Evolutionary conservation across 1,140 invertebrate species (phyloP).

Genomic region (Drosophila simulans): DNA sequence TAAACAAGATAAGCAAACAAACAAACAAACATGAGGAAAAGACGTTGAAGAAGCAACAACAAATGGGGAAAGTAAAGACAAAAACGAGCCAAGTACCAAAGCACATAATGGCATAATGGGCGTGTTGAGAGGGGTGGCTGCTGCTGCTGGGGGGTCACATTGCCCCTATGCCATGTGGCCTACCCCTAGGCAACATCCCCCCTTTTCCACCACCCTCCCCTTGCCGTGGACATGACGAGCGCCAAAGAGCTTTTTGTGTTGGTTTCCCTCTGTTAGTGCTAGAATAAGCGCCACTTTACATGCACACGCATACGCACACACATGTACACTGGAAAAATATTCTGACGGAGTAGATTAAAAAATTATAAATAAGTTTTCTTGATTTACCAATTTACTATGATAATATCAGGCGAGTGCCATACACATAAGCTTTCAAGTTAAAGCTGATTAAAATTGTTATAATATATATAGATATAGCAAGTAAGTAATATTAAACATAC

Average conservation of each 20-base stretch:
- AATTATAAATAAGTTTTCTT: background rate
- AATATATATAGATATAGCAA: too few species aligned
- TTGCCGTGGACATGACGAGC: constrained; percentile 32
- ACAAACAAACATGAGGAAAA: constrained; percentile 18
- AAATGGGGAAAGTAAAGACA: constrained; percentile 32
- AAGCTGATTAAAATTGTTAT: too few species aligned
- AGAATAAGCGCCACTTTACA: constrained; percentile 72
- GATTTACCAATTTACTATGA: background rate
- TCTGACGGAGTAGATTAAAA: too few species aligned
- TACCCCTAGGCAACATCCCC: background rate
- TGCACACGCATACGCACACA: constrained; percentile 25
- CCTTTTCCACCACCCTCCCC: background rate
- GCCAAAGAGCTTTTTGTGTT: constrained; percentile 64
- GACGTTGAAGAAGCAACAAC: constrained; percentile 25
- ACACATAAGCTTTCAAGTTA: background rate
- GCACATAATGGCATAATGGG: constrained; percentile 71
- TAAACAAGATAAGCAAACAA: constrained; percentile 59
- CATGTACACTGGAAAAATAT: background rate
- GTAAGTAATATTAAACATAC: too few species aligned
- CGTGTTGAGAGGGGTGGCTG: constrained; percentile 24
- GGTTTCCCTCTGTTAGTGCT: constrained; percentile 53
- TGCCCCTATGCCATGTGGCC: constrained; percentile 9
- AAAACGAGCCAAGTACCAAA: constrained; percentile 63
- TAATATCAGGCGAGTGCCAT: background rate
- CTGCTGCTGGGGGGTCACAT: constrained; percentile 19